Conservation (phyloP, 2,113 vertebrate species). For the Trichomycterus rosablanca region DNA sequence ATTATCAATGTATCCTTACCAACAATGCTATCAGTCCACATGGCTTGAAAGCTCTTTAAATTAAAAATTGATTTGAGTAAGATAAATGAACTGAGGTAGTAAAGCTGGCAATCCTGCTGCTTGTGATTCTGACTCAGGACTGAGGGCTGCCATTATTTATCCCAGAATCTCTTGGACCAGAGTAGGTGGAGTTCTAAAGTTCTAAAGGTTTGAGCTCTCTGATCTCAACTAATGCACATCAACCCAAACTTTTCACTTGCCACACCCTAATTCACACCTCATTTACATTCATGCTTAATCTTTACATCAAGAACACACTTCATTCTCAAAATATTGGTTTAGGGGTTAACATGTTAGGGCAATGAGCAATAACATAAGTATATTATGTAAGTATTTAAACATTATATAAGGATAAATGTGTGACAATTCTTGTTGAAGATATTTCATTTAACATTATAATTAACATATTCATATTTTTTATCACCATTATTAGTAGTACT, state of each 20-base stretch:
- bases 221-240: conserved; percentile 23
- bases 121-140: conserved; percentile 20
- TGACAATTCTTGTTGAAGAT: too few relatives aligned
- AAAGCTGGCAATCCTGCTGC: conserved; percentile 13
- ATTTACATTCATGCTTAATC: conserved; percentile 12
- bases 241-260: conserved; percentile 25
- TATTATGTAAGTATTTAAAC: background rate
- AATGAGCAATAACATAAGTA: background rate
- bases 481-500: too few relatives aligned
- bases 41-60: conserved; percentile 19
- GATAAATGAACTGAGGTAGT: background rate
- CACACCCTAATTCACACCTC: conserved; percentile 41
- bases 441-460: too few relatives aligned
- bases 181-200: conserved; percentile 20
- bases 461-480: background rate
- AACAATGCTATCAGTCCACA: conserved; percentile 44
- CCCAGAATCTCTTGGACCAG: conserved; percentile 13
- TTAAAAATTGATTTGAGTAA: background rate
- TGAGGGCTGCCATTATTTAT: conserved; percentile 31
- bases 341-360: background rate
- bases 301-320: conserved; percentile 8
- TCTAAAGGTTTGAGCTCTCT: conserved; percentile 15
- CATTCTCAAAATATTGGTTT: background rate
- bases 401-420: too few relatives aligned
- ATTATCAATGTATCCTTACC: conserved; percentile 1